These are phyloP conservation scores for Ginglymostoma cirratum DNA, from an alignment of 2,113 vertebrate species.

Conservation along the genomic window DNA sequence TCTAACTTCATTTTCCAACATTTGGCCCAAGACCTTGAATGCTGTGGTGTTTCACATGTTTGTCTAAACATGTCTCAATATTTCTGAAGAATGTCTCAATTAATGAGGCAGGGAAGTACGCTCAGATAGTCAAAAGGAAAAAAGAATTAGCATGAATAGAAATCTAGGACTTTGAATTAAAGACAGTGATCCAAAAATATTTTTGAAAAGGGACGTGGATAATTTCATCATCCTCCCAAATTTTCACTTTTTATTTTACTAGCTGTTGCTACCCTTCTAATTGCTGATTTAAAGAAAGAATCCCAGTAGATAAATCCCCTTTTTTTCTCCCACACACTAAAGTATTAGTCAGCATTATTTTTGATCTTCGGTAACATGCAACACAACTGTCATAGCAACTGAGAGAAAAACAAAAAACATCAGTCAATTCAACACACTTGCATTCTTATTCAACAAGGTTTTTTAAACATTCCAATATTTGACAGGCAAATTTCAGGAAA, in stretches of 20 bases:
- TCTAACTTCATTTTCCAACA: too few relatives aligned
- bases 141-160: not conserved
- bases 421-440: not conserved
- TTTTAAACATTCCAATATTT: not conserved
- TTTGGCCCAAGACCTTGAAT: too few relatives aligned
- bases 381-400: not conserved
- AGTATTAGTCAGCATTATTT: not conserved
- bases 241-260: not conserved
- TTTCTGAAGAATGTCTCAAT: not conserved
- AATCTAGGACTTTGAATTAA: not conserved
- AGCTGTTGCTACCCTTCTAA: not conserved
- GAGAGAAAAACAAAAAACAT: not conserved
- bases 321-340: not conserved
- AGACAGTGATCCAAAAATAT: not conserved
- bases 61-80: too few relatives aligned
- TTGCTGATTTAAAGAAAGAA: not conserved
- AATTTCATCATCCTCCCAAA: not conserved
- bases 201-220: not conserved
- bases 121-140: not conserved
- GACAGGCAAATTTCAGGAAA: not conserved
- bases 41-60: too few relatives aligned
- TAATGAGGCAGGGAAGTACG: not conserved
- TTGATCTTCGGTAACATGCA: not conserved
- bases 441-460: not conserved
- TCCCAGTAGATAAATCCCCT: not conserved